phyloP scores from a whole-genome alignment of 2,113 vertebrate species.

The Rhabdomys dilectus region DNA sequence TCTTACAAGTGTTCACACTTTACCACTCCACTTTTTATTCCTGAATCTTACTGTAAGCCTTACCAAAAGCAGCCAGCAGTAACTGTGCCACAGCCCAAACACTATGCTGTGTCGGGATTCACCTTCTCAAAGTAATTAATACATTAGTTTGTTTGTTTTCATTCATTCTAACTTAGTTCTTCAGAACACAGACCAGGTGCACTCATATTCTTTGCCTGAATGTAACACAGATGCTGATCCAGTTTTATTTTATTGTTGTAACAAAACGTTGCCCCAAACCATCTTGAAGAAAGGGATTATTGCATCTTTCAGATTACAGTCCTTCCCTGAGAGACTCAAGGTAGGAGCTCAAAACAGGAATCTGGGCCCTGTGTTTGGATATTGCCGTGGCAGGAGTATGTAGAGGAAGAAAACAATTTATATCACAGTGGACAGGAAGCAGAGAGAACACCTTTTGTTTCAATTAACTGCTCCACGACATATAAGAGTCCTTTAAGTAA shows the following conservation, averaged over 20 bases:
- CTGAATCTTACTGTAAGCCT: not conserved
- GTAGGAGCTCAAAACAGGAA: not conserved
- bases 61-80: not conserved
- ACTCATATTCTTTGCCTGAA: not conserved
- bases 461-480: not conserved
- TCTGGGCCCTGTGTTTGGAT: not conserved
- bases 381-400: not conserved
- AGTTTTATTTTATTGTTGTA: not conserved
- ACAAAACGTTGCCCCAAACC: not conserved
- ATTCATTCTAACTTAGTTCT: not conserved
- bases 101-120: no score
- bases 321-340: not conserved
- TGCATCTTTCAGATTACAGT: not conserved
- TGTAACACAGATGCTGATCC: not conserved
- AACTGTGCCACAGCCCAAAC: not conserved
- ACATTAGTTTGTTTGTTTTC: not conserved
- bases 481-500: not conserved
- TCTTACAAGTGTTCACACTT: no score
- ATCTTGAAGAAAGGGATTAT: not conserved
- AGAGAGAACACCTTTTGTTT: not conserved
- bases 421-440: not conserved
- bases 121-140: not conserved
- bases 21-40: not conserved
- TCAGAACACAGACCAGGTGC: not conserved
- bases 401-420: not conserved